These are phyloP conservation scores for Hylaeus volcanicus DNA, from an alignment of 1,140 invertebrate genomes.

Conservation along the genomic window DNA sequence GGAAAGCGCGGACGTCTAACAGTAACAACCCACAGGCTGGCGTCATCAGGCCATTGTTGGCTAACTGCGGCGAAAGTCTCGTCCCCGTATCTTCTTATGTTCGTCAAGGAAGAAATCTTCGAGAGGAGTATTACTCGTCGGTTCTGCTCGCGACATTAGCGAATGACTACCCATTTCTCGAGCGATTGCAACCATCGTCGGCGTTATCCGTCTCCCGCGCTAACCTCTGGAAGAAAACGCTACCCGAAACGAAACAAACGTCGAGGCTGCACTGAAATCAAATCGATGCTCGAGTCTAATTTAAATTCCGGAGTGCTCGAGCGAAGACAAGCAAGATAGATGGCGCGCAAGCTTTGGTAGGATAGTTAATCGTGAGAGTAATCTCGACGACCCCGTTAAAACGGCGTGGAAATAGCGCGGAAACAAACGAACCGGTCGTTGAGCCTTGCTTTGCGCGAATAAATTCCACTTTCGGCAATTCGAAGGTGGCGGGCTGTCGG, in stretches of 20 bases:
- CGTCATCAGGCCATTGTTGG: constrained; percentile 1
- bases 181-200: neutral
- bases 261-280: neutral
- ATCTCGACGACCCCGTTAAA: neutral
- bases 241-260: neutral
- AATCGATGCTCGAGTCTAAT: neutral
- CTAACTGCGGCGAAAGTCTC: neutral
- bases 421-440: too few species aligned
- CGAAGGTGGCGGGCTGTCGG: too few species aligned
- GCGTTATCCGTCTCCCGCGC: neutral
- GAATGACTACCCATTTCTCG: neutral
- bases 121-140: constrained; percentile 18
- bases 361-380: constrained; percentile 4
- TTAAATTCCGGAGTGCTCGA: neutral
- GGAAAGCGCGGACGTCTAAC: constrained; percentile 4
- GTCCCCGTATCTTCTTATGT: constrained; percentile 25
- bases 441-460: too few species aligned
- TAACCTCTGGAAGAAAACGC: neutral
- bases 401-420: neutral
- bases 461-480: too few species aligned
- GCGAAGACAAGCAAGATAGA: neutral
- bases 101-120: constrained; percentile 23
- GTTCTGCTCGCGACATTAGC: constrained; percentile 33
- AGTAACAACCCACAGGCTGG: neutral
- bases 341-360: neutral